phyloP scores from a whole-genome alignment of 2,888 invertebrate genomes.

The Drosophila macrospina region DNA sequence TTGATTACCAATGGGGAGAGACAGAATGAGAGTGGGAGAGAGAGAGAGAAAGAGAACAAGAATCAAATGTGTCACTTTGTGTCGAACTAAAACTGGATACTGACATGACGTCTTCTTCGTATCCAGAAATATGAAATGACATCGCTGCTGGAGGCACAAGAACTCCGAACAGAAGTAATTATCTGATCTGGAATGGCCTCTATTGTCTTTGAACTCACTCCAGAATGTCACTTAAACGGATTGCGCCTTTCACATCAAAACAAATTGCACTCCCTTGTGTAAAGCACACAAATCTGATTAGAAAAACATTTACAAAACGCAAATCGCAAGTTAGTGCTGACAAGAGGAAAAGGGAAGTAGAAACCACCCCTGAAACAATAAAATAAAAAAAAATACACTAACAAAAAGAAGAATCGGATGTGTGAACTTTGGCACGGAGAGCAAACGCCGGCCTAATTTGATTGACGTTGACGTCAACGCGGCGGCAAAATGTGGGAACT shows the following conservation, averaged over 20 bases:
- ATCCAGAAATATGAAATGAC: conserved; percentile 4
- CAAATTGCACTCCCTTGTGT: conserved; percentile 74
- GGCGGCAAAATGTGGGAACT: conserved; percentile 64
- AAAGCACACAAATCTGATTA: conserved; percentile 76
- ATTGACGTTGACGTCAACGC: conserved; percentile 72
- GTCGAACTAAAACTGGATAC: conserved; percentile 18
- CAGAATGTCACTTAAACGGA: conserved; percentile 68
- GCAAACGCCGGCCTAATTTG: conserved; percentile 60
- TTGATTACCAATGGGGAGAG: conserved; percentile 39
- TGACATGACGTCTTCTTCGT: conserved; percentile 3
- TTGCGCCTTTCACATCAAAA: conserved; percentile 75
- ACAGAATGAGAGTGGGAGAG: not conserved
- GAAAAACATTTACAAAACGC: conserved; percentile 78
- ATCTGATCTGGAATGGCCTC: conserved; percentile 44
- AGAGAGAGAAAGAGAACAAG: conserved; percentile 1
- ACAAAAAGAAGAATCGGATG: conserved; percentile 54
- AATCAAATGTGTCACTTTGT: conserved; percentile 47
- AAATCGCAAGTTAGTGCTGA: conserved; percentile 73
- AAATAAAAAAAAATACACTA: too few relatives aligned
- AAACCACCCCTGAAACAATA: conserved; percentile 44
- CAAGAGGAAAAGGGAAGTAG: conserved; percentile 1
- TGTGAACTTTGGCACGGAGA: conserved; percentile 67
- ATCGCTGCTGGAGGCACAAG: conserved; percentile 12
- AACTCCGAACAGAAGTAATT: conserved; percentile 55
- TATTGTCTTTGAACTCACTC: conserved; percentile 41